phyloP scores from a whole-genome alignment of 2,797 vertebrate genomes.

The Hozukius guyotensis region DNA sequence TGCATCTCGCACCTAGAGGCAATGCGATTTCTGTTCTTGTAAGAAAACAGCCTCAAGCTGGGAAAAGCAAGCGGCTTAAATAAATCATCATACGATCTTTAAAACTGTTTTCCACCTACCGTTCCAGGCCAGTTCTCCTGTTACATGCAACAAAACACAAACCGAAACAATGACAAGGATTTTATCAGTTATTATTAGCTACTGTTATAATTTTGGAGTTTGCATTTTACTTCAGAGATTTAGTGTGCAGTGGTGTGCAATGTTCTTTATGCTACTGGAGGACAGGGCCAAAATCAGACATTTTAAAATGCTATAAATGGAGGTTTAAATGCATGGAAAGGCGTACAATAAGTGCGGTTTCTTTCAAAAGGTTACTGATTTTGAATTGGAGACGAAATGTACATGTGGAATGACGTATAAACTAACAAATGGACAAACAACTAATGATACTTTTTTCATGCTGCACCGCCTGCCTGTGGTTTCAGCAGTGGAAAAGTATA shows the following conservation, averaged over 20 bases:
- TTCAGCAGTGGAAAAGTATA: constrained; percentile 15
- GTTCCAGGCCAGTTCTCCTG: background rate
- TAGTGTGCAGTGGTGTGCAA: background rate
- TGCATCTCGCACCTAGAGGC: background rate
- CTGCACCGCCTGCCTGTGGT: background rate
- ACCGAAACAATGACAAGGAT: background rate
- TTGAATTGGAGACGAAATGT: background rate
- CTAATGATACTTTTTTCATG: background rate
- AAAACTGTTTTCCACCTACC: background rate
- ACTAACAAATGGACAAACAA: constrained; percentile 6
- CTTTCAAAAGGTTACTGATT: background rate
- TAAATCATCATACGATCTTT: constrained; percentile 15
- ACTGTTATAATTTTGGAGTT: background rate
- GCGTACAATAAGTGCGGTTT: background rate
- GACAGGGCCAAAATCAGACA: background rate
- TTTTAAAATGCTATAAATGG: background rate
- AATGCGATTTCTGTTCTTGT: background rate
- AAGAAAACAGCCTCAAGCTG: constrained; percentile 10
- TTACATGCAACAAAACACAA: background rate
- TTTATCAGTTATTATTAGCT: background rate
- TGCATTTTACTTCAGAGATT: background rate
- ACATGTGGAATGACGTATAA: background rate
- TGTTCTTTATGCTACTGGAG: background rate
- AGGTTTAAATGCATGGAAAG: background rate
- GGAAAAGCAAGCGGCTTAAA: constrained; percentile 1